Evolutionary conservation across 2,888 invertebrate species (phyloP).

Genomic region (Megastigmus dorsalis): DNA sequence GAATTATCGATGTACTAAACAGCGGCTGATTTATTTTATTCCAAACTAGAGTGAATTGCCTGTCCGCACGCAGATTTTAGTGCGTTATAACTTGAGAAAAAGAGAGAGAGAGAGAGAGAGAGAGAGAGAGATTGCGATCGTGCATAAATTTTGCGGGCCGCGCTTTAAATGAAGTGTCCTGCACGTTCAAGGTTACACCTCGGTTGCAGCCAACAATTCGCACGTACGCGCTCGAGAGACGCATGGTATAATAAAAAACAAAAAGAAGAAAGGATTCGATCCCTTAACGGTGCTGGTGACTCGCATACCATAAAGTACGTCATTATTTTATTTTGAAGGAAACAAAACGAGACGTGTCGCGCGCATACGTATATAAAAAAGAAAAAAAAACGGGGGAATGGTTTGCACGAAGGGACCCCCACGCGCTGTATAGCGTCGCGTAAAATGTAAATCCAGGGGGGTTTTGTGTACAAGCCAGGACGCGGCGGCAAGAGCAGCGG

Average conservation of each 20-base stretch:
- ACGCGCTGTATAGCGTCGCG: too few species aligned
- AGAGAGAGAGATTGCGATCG: too few species aligned
- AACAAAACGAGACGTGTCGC: too few species aligned
- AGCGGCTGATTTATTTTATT: not conserved
- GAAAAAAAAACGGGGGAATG: not conserved
- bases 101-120: too few species aligned
- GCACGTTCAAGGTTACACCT: not conserved
- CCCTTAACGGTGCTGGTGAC: slow-evolving; percentile 15
- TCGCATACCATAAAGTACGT: slow-evolving; percentile 1
- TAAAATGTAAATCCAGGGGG: slow-evolving; percentile 31
- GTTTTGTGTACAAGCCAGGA: too few species aligned
- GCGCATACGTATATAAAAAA: too few species aligned
- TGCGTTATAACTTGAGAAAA: too few species aligned
- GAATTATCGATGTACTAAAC: not conserved
- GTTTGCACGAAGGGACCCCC: too few species aligned
- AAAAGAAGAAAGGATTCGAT: not conserved
- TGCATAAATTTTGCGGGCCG: not conserved
- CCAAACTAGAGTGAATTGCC: not conserved
- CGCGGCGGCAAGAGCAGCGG: not conserved
- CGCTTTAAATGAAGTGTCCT: too few species aligned
- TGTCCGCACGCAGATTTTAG: too few species aligned
- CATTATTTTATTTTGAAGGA: not conserved
- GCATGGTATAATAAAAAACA: not conserved
- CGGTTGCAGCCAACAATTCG: not conserved
- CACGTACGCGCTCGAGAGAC: not conserved